Evolutionary conservation across 2,113 vertebrate genomes (phyloP).

Genomic region (Seriola quinqueradiata): DNA sequence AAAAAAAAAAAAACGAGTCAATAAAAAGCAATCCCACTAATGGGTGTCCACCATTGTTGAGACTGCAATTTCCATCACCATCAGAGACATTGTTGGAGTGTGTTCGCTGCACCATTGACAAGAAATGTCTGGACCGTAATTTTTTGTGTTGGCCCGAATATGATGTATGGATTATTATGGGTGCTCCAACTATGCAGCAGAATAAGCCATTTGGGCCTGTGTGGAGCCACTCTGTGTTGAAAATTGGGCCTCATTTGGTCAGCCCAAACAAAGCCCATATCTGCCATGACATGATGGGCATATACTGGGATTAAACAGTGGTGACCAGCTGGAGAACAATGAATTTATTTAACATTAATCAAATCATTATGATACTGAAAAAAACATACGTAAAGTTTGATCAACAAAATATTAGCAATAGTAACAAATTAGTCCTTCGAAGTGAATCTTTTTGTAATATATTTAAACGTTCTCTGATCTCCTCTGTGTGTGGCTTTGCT

Average conservation of each 20-base stretch:
- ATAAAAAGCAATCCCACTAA: constrained; percentile 47
- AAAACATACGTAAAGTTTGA: background rate
- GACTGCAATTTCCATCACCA: constrained; percentile 6
- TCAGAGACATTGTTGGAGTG: background rate
- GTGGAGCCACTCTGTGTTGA: background rate
- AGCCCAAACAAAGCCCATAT: background rate
- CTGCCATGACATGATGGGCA: background rate
- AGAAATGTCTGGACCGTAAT: background rate
- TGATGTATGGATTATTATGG: background rate
- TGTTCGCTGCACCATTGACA: background rate
- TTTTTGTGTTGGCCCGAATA: background rate
- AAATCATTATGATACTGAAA: background rate
- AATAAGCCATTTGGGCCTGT: background rate
- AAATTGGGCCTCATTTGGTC: background rate
- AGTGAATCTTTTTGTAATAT: background rate
- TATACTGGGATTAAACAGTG: background rate
- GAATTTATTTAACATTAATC: background rate
- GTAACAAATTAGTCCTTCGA: background rate
- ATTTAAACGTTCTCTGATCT: background rate
- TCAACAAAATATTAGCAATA: background rate
- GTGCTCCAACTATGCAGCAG: background rate
- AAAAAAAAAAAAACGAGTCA: background rate
- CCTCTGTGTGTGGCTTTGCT: too few species aligned
- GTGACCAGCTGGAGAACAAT: background rate
- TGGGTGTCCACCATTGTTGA: constrained; percentile 1